These are phyloP conservation scores for Enteromius thamalakanensis DNA, from an alignment of 2,797 vertebrate species.

Conservation along the genomic window DNA sequence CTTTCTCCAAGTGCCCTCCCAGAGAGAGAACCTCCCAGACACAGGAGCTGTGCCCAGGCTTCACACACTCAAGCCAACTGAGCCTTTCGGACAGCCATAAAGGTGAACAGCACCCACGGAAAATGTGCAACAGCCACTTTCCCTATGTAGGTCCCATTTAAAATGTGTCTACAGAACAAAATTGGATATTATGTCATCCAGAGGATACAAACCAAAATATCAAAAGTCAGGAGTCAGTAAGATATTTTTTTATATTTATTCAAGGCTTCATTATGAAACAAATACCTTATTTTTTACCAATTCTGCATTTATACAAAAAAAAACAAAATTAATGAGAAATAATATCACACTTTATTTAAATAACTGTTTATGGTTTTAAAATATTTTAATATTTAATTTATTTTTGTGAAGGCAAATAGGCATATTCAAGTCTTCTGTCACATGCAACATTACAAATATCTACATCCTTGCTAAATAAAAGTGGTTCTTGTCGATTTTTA, in stretches of 20 bases:
- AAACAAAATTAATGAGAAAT: neutral
- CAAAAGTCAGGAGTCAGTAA: neutral
- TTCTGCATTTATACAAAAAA: neutral
- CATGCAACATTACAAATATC: neutral
- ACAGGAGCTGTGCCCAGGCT: slow-evolving; percentile 57
- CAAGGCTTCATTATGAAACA: neutral
- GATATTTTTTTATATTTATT: neutral
- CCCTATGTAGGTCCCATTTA: neutral
- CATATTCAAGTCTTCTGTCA: neutral
- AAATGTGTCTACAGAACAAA: slow-evolving; percentile 5
- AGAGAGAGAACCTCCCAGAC: slow-evolving; percentile 58
- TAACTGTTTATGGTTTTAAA: neutral
- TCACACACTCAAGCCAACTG: slow-evolving; percentile 55
- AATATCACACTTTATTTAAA: neutral
- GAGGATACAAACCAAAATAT: too few relatives aligned
- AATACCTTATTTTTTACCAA: neutral
- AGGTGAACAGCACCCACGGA: slow-evolving; percentile 36
- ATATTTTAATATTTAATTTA: neutral
- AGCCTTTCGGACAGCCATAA: slow-evolving; percentile 45
- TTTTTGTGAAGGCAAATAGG: neutral
- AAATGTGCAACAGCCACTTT: slow-evolving; percentile 30
- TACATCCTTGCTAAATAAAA: neutral
- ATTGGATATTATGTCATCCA: neutral
- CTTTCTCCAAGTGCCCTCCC: slow-evolving; percentile 56
- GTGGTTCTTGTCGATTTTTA: neutral